These are phyloP conservation scores for Epinephelus cyanopodus DNA, from an alignment of 2,113 vertebrate species.

Conservation along the genomic window DNA sequence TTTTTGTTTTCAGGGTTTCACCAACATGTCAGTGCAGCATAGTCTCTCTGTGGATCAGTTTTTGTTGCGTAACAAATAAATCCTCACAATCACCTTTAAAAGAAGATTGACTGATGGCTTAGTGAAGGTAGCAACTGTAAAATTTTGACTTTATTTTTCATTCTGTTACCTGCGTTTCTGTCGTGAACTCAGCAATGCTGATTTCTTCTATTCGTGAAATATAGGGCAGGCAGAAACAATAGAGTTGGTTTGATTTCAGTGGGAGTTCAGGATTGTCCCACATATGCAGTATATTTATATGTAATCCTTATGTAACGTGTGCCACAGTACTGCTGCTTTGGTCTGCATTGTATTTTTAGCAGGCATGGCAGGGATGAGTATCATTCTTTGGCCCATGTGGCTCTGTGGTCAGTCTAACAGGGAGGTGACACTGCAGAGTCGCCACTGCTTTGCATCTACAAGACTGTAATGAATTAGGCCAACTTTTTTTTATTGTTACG, in stretches of 20 bases:
- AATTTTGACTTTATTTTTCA: not conserved
- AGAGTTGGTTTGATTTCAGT: slow-evolving; percentile 30
- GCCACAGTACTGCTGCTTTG: slow-evolving; percentile 24
- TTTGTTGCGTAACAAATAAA: not conserved
- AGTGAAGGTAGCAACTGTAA: not conserved
- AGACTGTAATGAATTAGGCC: slow-evolving; percentile 20
- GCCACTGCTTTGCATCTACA: not conserved
- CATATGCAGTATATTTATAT: slow-evolving; percentile 24
- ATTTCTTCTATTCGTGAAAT: slow-evolving; percentile 37
- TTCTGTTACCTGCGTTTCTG: not conserved
- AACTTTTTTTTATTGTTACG: slow-evolving; percentile 6
- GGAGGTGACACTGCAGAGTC: slow-evolving; percentile 27
- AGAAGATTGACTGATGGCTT: not conserved
- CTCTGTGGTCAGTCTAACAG: slow-evolving; percentile 8
- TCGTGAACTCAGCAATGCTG: not conserved
- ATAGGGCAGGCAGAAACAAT: slow-evolving; percentile 35
- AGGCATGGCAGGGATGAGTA: slow-evolving; percentile 47
- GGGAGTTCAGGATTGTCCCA: slow-evolving; percentile 29
- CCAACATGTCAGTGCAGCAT: not conserved
- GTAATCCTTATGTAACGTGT: slow-evolving; percentile 43
- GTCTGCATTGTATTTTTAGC: slow-evolving; percentile 67
- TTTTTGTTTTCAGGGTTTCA: not conserved
- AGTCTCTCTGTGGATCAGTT: not conserved
- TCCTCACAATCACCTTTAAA: not conserved
- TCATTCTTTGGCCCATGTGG: slow-evolving; percentile 51